Evolutionary conservation across 2,113 vertebrate species (phyloP), one percentile per base, ranked within the genome.

Genomic region (Anhinga anhinga): DNA sequence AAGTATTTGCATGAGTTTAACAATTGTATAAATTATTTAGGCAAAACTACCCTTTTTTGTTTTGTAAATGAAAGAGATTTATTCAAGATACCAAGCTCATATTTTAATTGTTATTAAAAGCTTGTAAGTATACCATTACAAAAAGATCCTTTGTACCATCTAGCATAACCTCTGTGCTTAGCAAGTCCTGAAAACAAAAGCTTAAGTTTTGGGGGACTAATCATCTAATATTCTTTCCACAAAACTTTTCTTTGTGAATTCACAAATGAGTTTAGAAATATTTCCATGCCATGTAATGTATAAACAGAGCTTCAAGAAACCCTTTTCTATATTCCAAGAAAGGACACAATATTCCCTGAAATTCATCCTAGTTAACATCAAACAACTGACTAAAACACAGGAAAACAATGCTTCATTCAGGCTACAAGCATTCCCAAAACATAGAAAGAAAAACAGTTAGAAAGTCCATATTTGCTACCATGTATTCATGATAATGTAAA

Each of bases 281-380:
- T n/a, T 44, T 44, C 44, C 44, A 27, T 66, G 49, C 40, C 32
- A 53, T 38, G 23, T 52, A 56, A 82, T 15, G 5, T 89, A 56
- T 53, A 94, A 96, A 89, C 38, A 94, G 47, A 91, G 58, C 47
- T 23, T 79, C 69, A 89, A 84, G 27, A 93, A 95, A 71, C 10
- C 11, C 30, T 82, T 62, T 65, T 74, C 80, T 82, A 63, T 63
- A 56, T 50, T 76, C 65, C 82, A 78, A 47, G 58, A 88, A 90
- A 79, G 59, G 23, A 65, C 40, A 78, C 32, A 62, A 86, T 56
- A 93, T 70, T 94, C 84, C 36, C 76, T 56, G 9, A 95, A 86
- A 88, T 42, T 47, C 49, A 67, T 82, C 71, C 67, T 49, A 61
- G 34, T 82, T 73, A 86, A 63, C 27, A 73, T 88, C 83, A 85